Conservation (phyloP, 2,888 invertebrate species). For the Agriopis marginaria region DNA sequence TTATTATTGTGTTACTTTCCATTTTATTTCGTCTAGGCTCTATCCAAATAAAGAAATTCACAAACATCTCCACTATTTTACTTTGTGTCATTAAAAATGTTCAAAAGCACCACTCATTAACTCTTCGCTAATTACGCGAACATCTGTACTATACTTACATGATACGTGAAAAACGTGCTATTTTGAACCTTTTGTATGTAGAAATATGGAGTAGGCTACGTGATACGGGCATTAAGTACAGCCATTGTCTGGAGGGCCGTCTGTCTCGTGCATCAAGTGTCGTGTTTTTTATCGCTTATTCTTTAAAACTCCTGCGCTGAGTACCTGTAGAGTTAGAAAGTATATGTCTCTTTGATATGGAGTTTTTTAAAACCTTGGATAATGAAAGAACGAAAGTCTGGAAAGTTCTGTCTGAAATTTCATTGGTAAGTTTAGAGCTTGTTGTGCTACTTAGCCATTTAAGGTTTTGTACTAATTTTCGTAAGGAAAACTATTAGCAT, state of each 20-base stretch:
- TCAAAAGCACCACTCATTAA: slow-evolving; percentile 52
- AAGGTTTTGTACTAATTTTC: no score
- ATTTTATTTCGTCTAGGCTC: not conserved
- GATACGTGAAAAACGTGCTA: slow-evolving; percentile 18
- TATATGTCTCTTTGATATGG: slow-evolving; percentile 33
- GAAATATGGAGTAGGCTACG: slow-evolving; percentile 46
- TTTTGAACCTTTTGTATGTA: slow-evolving; percentile 30
- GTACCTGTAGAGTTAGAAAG: slow-evolving; percentile 36
- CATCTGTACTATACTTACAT: slow-evolving; percentile 57
- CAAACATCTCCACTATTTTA: slow-evolving; percentile 20
- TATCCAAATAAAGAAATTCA: not conserved
- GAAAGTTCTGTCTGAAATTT: slow-evolving; percentile 14
- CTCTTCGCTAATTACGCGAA: slow-evolving; percentile 63
- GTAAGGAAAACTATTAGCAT: no score
- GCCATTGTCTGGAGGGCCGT: slow-evolving; percentile 78
- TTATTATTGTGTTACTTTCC: not conserved
- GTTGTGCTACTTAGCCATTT: no score
- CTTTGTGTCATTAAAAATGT: slow-evolving; percentile 44
- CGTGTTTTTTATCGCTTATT: slow-evolving; percentile 76
- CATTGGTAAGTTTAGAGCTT: not conserved
- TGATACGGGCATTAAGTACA: slow-evolving; percentile 75
- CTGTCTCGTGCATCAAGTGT: slow-evolving; percentile 77
- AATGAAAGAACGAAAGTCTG: slow-evolving; percentile 2
- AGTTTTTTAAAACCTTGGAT: slow-evolving; percentile 26
- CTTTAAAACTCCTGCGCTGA: slow-evolving; percentile 50